Evolutionary conservation across 2,797 vertebrate species (phyloP), one percentile per base, ranked within the genome.

Genomic region (Hippopotamyrus pictus): DNA sequence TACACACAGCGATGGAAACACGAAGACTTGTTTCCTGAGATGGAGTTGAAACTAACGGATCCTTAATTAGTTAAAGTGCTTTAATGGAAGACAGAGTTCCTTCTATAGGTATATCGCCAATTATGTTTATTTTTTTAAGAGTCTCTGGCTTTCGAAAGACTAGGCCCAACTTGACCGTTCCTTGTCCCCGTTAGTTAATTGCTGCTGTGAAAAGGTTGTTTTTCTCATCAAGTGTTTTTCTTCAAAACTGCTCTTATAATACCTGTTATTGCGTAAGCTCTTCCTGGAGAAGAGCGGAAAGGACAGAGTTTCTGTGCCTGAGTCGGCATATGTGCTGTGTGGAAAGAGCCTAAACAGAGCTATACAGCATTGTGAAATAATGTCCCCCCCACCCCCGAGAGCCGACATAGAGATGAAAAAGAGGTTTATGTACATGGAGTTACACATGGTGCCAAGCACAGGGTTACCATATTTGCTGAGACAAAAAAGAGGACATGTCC

Each of bases 201-300:
- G 50, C 25, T 22, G 14, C 85, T 59, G 53, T 59, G 22, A 14
- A 54, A 46, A 37, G 25, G 62, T 50, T 50, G 33, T 17, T 82
- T 84, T 84, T 89, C 41, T 8, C 44, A 22, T 57, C 19, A 62
- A 59, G 33, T 88, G 19, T 88, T 83, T 88, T 82, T 79, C 88
- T 85, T 19, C 44, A 85, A 51, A 1, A 5, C 14, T 65, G 29
- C 19, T 25, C 22, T 83, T n/a, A n/a, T n/a, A n/a, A 37, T 37
- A 62, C 41, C 25, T 85, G 82, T 85, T 65, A 85, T 82, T 89
- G 54, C 48, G 50, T 85, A 37, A 79, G 8, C 46, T 9, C 41
- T 46, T 65, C 88, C 59, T 50, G 87, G 87, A 50, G 3, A 88
- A 5, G 3, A 41, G 50, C 3, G 46, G 44, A 73, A 69, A 51